Percentiles rank a stretch among this genome's conserved stretches.
These are phyloP conservation scores for Leptodactylus fuscus DNA, from an alignment of 2,113 vertebrate genomes.

Conservation along the genomic window DNA sequence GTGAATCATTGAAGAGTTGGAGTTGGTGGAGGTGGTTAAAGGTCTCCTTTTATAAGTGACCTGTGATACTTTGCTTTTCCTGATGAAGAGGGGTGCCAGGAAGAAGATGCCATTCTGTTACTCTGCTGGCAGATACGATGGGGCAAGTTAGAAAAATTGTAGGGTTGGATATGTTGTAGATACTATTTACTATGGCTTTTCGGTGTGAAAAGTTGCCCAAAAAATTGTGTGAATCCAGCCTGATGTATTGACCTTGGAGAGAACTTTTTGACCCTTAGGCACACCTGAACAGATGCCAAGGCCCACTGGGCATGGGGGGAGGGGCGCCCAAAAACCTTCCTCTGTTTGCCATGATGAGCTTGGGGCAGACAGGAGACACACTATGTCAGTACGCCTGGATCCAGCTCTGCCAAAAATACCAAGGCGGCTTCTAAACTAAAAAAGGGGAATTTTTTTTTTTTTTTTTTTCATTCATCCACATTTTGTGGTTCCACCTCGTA, in stretches of 20 bases:
- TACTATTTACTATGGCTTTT: too few species aligned
- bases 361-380: not conserved
- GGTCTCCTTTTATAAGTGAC: too few species aligned
- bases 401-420: not conserved
- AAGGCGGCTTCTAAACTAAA: too few species aligned
- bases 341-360: not conserved
- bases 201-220: too few species aligned
- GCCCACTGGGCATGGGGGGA: not conserved
- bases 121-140: not conserved
- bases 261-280: too few species aligned
- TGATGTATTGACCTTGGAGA: too few species aligned
- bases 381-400: not conserved
- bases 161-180: not conserved
- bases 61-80: too few species aligned
- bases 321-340: too few species aligned
- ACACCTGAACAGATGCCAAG: not conserved
- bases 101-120: not conserved
- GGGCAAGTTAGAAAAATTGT: not conserved
- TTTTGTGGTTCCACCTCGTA: not conserved
- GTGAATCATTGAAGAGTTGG: too few species aligned
- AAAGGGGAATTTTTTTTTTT: too few species aligned
- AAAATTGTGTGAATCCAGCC: too few species aligned
- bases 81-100: not conserved
- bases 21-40: too few species aligned
- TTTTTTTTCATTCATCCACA: not conserved